Evolutionary conservation across 2,113 vertebrate genomes (phyloP), one percentile per base, ranked within the genome.

Genomic region (Gymnarchus niloticus): DNA sequence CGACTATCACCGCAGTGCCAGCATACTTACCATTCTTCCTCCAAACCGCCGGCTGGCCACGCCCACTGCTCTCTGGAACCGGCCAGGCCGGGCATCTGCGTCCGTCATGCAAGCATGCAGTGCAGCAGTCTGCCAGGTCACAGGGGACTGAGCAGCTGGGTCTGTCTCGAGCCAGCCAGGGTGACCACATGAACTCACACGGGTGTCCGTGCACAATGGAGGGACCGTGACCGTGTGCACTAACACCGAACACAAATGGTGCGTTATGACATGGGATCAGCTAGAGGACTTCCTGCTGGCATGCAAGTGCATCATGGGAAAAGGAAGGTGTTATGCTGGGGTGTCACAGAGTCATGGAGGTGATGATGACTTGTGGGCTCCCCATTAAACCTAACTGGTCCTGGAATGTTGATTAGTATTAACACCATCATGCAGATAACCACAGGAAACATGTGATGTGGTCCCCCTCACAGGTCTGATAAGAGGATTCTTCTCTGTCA

Each of bases 11-110:
- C 93, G 90, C 90, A 83, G 33, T 57, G 93, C 91, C 91, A 92
- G 90, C 93, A 94, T 93, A 94, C 91, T 88, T 94, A 89, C 93
- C 91, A 94, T 95, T 94, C 94, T 93, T 93, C 91, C 92, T 92
- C 90, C 92, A 89, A 91, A 94, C 94, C 93, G 92, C 94, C 94
- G 89, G 91, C 90, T 89, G 92, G 88, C 89, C 88, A 91, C 89
- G 89, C 88, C 92, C 93, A 91, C 93, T 94, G 93, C 92, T 93
- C 91, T 94, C 91, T 88, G 88, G 33, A 28, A 25, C 81, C 12
- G 51, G 21, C 56, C 25, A 57, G 44, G 44, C 54, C 57, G 21
- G 54, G 83, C 19, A 21, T 49, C 46, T 65, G 54, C 44, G 21
- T 46, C n/a, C 37, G 6, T 41, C 82, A n/a, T 44, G 52, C 33